These are phyloP conservation scores for Arbacia lixula DNA, from an alignment of 53 echinoderm and acorn worm genomes.

Conservation along the genomic window DNA sequence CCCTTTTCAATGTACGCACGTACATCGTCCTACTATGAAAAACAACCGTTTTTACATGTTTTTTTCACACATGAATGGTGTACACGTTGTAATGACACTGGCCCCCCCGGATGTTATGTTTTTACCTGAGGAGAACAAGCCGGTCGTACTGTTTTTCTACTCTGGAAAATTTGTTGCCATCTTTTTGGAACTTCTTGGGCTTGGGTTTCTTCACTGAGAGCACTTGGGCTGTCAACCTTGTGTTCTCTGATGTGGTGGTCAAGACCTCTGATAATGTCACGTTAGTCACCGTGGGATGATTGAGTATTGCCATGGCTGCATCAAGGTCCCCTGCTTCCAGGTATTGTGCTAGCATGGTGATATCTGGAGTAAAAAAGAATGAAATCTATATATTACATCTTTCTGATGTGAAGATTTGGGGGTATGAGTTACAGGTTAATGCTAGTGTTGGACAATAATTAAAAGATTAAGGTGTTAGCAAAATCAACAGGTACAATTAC, in stretches of 20 bases:
- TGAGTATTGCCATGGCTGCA: constrained; percentile 46
- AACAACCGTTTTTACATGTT: too few relatives aligned
- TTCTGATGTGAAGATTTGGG: constrained; percentile 29
- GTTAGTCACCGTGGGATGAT: constrained; percentile 14
- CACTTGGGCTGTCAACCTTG: constrained; percentile 37
- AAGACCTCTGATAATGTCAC: constrained; percentile 17
- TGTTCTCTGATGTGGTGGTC: constrained; percentile 26
- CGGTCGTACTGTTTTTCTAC: constrained; percentile 54
- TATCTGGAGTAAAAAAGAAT: constrained; percentile 43
- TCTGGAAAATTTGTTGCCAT: constrained; percentile 37
- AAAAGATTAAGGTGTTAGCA: constrained; percentile 27
- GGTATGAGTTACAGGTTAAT: constrained; percentile 12
- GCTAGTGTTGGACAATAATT: constrained; percentile 9
- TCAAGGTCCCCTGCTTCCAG: constrained; percentile 49
- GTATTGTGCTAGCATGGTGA: constrained; percentile 56
- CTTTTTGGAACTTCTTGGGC: constrained; percentile 46
- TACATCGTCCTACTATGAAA: too few relatives aligned
- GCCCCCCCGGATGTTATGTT: neutral
- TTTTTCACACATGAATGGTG: too few relatives aligned
- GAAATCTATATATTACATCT: constrained; percentile 16
- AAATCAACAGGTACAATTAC: constrained; percentile 36
- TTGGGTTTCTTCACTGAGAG: constrained; percentile 36
- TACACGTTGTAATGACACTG: neutral
- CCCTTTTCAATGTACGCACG: too few relatives aligned
- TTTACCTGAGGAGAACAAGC: constrained; percentile 57